Conservation (phyloP, 1,140 invertebrate species). For the Contarinia nasturtii region DNA sequence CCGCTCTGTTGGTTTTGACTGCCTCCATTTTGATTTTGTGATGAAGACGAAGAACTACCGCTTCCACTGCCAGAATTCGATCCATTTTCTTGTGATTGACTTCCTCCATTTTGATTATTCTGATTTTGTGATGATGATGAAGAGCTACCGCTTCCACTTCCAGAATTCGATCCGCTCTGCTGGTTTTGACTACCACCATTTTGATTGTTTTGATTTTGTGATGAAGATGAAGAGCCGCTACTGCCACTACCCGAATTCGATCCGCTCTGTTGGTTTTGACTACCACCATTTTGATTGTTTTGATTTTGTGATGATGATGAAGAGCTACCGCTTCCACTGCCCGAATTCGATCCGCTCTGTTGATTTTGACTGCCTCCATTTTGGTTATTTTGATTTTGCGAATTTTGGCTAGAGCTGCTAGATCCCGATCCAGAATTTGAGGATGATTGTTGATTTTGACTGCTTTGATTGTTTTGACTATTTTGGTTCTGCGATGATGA, state of each 20-base stretch:
- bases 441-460: too few relatives aligned
- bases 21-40: slow-evolving; percentile 4
- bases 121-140: too few relatives aligned
- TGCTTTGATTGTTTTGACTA: too few relatives aligned
- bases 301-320: too few relatives aligned
- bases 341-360: slow-evolving; percentile 1
- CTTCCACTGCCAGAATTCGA: background rate
- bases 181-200: background rate
- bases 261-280: slow-evolving; percentile 7
- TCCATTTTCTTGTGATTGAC: slow-evolving; percentile 2
- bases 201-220: background rate
- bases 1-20: slow-evolving; percentile 6
- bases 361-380: background rate
- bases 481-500: too few relatives aligned
- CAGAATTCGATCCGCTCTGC: background rate
- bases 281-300: slow-evolving; percentile 5
- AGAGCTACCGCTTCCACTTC: background rate
- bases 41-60: too few relatives aligned
- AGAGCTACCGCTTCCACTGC: slow-evolving; percentile 1
- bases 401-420: background rate
- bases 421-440: background rate
- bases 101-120: background rate
- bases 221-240: background rate
- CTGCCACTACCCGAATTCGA: slow-evolving; percentile 4
- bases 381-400: background rate